Conservation (phyloP, 2,888 invertebrate species). For the Ceraclea dissimilis region DNA sequence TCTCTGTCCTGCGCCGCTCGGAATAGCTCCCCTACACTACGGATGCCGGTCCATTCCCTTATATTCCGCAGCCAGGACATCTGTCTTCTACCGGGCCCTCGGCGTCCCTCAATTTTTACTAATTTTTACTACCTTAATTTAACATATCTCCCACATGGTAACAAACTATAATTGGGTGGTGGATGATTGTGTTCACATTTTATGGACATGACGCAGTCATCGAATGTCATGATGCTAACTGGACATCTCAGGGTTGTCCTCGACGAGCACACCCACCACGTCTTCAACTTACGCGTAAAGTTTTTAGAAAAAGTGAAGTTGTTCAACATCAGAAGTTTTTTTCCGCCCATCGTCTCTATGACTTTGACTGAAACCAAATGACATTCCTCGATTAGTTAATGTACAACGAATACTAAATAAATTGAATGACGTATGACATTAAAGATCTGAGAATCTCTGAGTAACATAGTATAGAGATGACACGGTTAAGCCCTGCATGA, state of each 20-base stretch:
- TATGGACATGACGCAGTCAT: neutral
- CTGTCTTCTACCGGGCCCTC: no score
- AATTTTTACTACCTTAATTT: neutral
- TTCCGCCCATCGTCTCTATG: slow-evolving; percentile 2
- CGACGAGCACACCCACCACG: slow-evolving; percentile 9
- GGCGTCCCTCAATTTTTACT: no score
- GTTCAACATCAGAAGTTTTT: slow-evolving; percentile 28
- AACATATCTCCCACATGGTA: neutral
- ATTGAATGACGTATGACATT: no score
- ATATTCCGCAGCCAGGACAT: no score
- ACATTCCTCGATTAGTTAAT: no score
- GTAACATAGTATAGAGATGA: no score
- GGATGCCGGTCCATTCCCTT: no score
- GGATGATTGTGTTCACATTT: neutral
- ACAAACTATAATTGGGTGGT: slow-evolving; percentile 1
- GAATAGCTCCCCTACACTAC: no score
- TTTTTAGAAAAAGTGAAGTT: slow-evolving; percentile 30
- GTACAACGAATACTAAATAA: no score
- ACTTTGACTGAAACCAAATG: neutral
- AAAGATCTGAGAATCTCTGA: no score
- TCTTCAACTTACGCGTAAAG: neutral
- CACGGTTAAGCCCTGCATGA: no score
- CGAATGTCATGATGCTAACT: neutral
- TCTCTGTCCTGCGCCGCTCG: no score
- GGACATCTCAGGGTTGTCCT: neutral